These are phyloP conservation scores for Dreissena rostriformis DNA, from an alignment of 1,140 invertebrate species.

Conservation along the genomic window DNA sequence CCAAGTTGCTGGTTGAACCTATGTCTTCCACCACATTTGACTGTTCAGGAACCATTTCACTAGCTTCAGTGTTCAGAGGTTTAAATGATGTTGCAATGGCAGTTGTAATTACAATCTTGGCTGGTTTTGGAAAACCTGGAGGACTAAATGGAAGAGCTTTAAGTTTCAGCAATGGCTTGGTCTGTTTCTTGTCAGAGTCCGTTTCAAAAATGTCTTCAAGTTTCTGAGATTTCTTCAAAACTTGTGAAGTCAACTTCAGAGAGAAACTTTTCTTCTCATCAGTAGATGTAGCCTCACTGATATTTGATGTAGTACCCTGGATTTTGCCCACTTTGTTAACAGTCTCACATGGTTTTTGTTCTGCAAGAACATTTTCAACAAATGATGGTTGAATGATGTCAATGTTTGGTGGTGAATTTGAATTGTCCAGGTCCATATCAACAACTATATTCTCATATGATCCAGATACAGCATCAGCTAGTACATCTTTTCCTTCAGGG, in stretches of 20 bases:
- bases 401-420: slow-evolving; percentile 15
- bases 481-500: neutral
- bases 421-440: slow-evolving; percentile 47
- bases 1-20: too few species aligned
- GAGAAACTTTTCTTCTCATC: slow-evolving; percentile 25
- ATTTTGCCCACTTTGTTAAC: too few species aligned
- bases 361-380: too few species aligned
- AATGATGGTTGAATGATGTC: slow-evolving; percentile 17
- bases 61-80: slow-evolving; percentile 20
- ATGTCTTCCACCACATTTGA: too few species aligned
- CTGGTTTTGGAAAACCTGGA: slow-evolving; percentile 24
- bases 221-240: slow-evolving; percentile 21
- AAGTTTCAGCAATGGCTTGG: slow-evolving; percentile 25
- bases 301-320: too few species aligned
- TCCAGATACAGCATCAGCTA: neutral
- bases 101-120: slow-evolving; percentile 9
- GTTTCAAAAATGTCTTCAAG: slow-evolving; percentile 47
- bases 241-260: slow-evolving; percentile 29
- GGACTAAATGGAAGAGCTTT: slow-evolving; percentile 22
- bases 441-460: neutral
- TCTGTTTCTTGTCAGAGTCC: neutral
- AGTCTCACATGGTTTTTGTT: too few species aligned
- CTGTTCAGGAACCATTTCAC: neutral
- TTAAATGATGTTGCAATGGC: slow-evolving; percentile 45
- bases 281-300: neutral